phyloP scores from a whole-genome alignment of 2,888 invertebrate species.

The Pseudococcus longispinus region DNA sequence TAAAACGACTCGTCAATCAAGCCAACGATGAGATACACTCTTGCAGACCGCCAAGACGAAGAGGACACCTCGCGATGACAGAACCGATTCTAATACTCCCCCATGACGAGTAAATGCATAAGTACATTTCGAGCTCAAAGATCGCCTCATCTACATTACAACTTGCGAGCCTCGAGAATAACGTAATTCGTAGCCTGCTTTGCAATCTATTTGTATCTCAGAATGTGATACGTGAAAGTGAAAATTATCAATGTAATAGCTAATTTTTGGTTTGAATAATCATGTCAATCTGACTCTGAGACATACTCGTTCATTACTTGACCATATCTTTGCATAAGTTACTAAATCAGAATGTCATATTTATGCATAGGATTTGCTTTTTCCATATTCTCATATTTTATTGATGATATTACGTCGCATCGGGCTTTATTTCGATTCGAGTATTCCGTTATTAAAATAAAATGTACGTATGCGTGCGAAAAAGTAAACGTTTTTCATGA shows the following conservation, averaged over 20 bases:
- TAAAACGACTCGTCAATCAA: conserved; percentile 38
- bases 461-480: neutral
- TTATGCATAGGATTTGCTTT: neutral
- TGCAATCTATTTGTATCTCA: neutral
- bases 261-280: neutral
- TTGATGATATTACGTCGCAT: neutral
- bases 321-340: neutral
- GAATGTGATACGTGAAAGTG: conserved; percentile 35
- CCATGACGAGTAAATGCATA: neutral
- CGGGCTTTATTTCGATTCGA: neutral
- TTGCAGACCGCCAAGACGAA: neutral
- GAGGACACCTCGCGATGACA: neutral
- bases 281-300: neutral
- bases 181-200: neutral
- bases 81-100: conserved; percentile 26
- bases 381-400: neutral
- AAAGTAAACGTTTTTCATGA: neutral
- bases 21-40: neutral
- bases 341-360: neutral
- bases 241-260: conserved; percentile 41
- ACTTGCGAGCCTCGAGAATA: neutral
- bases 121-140: neutral
- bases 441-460: neutral
- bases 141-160: conserved; percentile 6
- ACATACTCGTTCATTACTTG: neutral